phyloP scores from a whole-genome alignment of 2,888 invertebrate species.

The Latrodectus elegans region DNA sequence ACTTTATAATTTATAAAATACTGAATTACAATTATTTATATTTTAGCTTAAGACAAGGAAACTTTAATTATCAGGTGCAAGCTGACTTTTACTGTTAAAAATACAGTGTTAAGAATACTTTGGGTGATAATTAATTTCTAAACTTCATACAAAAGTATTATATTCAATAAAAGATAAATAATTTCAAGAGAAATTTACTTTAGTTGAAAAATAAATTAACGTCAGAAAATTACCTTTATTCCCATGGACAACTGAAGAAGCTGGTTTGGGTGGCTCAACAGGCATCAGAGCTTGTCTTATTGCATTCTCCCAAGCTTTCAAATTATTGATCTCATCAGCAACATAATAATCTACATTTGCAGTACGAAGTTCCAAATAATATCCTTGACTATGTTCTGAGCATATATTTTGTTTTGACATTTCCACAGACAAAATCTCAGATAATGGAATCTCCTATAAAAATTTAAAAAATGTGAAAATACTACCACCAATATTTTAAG shows the following conservation, averaged over 20 bases:
- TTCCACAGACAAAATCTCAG: conserved; percentile 91
- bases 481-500: background rate
- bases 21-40: too few species aligned
- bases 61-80: too few species aligned
- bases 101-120: too few species aligned
- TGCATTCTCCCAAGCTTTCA: conserved; percentile 94
- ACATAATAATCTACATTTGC: conserved; percentile 92
- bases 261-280: conserved; percentile 80
- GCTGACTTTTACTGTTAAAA: too few species aligned
- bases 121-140: too few species aligned
- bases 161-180: too few species aligned
- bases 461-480: background rate
- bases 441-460: conserved; percentile 87
- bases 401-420: conserved; percentile 79
- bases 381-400: conserved; percentile 70
- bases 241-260: background rate
- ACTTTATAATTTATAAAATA: too few species aligned
- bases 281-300: conserved; percentile 96
- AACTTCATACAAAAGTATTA: too few species aligned
- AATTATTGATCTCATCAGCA: conserved; percentile 92
- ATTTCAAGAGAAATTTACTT: too few species aligned
- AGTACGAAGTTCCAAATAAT: conserved; percentile 92
- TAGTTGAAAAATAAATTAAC: too few species aligned
- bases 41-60: too few species aligned
- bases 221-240: conserved; percentile 27